phyloP scores from a whole-genome alignment of 2,888 invertebrate genomes.

The Drosophila affinis region DNA sequence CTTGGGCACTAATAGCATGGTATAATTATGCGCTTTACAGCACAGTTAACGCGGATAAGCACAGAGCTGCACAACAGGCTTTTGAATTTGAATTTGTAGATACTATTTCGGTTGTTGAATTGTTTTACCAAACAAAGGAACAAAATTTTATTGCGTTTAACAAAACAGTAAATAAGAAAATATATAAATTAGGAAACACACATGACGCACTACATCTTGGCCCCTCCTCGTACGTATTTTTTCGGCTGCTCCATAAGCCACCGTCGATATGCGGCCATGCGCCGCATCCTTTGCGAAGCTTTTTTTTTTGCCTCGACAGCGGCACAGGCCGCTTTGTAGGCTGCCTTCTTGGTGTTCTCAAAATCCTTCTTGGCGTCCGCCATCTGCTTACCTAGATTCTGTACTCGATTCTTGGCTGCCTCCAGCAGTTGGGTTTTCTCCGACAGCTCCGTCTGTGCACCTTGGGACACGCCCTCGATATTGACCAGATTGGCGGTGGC shows the following conservation, averaged over 20 bases:
- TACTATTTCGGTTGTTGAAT: too few species aligned
- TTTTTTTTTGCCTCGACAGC: constrained; percentile 88
- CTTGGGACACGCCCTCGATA: constrained; percentile 86
- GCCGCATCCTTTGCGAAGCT: constrained; percentile 62
- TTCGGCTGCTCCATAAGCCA: background rate
- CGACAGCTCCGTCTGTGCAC: constrained; percentile 86
- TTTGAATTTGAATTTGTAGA: background rate
- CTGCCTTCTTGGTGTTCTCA: constrained; percentile 88
- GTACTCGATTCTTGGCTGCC: constrained; percentile 87
- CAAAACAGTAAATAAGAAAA: background rate
- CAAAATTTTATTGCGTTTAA: background rate
- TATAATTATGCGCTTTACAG: too few species aligned
- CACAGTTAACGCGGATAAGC: too few species aligned
- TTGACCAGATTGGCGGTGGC: constrained; percentile 86
- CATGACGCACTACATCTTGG: constrained; percentile 1
- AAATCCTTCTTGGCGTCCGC: constrained; percentile 87
- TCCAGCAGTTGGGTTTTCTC: constrained; percentile 89
- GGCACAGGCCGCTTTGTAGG: constrained; percentile 88
- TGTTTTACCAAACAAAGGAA: too few species aligned
- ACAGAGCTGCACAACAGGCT: too few species aligned
- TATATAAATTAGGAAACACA: background rate
- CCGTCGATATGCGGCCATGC: constrained; percentile 23
- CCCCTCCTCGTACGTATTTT: background rate
- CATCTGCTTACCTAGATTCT: constrained; percentile 87
- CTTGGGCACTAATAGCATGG: too few species aligned